These are phyloP conservation scores for Platalea minor DNA, from an alignment of 2,797 vertebrate genomes.

Conservation along the genomic window DNA sequence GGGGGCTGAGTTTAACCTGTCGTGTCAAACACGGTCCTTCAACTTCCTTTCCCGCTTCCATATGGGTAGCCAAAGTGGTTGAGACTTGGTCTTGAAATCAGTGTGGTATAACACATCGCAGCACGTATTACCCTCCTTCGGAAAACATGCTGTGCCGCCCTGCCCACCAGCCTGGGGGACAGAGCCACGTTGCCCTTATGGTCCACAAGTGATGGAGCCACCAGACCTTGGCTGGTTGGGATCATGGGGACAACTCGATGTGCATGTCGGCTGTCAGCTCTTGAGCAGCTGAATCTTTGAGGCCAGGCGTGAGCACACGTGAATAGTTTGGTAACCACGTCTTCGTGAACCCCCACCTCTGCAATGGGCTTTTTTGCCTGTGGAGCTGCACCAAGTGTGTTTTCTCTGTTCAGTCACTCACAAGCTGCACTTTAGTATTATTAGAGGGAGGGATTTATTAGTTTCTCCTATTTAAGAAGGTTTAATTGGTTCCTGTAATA, in stretches of 20 bases:
- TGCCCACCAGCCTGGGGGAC: neutral
- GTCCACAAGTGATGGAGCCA: neutral
- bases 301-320: neutral
- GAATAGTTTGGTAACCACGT: neutral
- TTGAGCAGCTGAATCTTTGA: neutral
- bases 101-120: neutral
- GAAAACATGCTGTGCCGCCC: neutral
- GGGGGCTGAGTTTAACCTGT: neutral
- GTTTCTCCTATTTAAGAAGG: neutral
- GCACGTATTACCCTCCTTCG: neutral
- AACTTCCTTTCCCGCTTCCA: neutral
- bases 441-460: neutral
- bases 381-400: neutral
- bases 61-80: neutral
- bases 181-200: fast-evolving
- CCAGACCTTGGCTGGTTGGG: neutral
- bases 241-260: no score
- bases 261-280: fast-evolving
- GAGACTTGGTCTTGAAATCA: neutral
- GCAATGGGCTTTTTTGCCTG: fast-evolving
- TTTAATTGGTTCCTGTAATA: slow-evolving; percentile 27
- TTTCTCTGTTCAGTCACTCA: neutral
- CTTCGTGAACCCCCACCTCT: neutral
- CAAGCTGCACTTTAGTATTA: neutral
- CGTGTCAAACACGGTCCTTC: neutral